A percentile compares a stretch with the other conserved stretches of the same genome.
These are phyloP conservation scores for Thaumetopoea pityocampa DNA, from an alignment of 1,140 invertebrate species.

Conservation along the genomic window DNA sequence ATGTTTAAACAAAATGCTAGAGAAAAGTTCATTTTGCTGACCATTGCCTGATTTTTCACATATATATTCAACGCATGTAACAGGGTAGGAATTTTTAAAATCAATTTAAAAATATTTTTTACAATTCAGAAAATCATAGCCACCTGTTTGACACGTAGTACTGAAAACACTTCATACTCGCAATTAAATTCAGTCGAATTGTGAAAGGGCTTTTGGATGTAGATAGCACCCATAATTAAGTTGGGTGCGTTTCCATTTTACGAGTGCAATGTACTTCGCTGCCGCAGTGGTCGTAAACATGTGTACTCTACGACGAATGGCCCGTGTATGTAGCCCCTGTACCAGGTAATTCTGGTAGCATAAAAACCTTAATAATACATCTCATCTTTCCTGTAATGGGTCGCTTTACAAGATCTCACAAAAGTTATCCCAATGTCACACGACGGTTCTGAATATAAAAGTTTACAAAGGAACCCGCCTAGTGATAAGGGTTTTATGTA, in stretches of 20 bases:
- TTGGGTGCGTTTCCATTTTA: constrained; percentile 30
- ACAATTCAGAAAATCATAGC: too few species aligned
- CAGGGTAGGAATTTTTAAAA: too few species aligned
- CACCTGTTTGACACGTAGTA: background rate
- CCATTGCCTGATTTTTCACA: too few species aligned
- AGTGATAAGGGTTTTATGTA: too few species aligned
- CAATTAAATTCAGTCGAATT: constrained; percentile 13
- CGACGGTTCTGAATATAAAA: background rate
- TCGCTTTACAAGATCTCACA: background rate
- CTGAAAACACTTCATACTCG: constrained; percentile 2
- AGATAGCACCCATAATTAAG: constrained; percentile 31
- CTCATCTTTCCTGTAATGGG: background rate
- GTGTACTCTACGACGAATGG: constrained; percentile 30
- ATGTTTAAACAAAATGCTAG: too few species aligned
- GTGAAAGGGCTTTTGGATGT: constrained; percentile 9
- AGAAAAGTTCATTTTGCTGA: too few species aligned
- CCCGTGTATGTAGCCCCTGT: constrained; percentile 10
- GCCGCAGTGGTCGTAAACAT: constrained; percentile 31
- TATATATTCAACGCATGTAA: too few species aligned
- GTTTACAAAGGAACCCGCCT: background rate
- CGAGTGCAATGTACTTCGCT: constrained; percentile 19
- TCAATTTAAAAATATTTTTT: too few species aligned
- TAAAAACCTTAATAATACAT: background rate
- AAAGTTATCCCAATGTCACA: background rate
- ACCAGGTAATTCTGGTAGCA: background rate